Base-by-base conservation (phyloP, 2,797 vertebrate species). In the Cyprinella venusta region DNA sequence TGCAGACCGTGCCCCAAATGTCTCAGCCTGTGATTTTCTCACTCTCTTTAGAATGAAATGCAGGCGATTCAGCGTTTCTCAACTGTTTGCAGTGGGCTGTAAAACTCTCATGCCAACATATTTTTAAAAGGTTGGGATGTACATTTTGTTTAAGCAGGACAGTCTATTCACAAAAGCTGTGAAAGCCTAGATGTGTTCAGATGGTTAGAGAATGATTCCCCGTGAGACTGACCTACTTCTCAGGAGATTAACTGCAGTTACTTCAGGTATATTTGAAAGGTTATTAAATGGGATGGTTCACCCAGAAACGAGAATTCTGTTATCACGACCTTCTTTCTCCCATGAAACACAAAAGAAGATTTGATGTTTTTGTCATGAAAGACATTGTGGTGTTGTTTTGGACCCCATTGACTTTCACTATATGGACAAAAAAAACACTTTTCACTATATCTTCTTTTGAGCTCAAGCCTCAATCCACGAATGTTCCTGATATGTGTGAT, bases 191-290 rank as follows among this genome's bases (percentile, higher is more conserved):
- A 45, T 10, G 40, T 42, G 19, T 48, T 61, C 56, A 21, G 38
- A 71, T 48, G 13, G 21, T 81, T 50, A 50, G 26, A 72, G 52
- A 26, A 21, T 50, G 59, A 81, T 74, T 82, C 24, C 36, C 36
- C 19, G 36, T 59, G 81, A 82, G 80, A 75, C 52, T 80, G 54
- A 75, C 59, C 70, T 50, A 81, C 15, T 75, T 75, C 80, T 82
- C 61, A 42, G 18, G 61, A 67, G 71, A 75, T 67, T 76, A 67
- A 26, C 61, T 7, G 30, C 36, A 70, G 38, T 71, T 69, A 19
- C 42, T 50, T 52, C 18, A 54, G 78, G 50, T 80, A 40, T 52
- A 40, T 50, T 59, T 74, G 16, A 64, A 54, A 65, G 6, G 21
- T 10, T 79, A 24, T 76, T 56, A 59, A 76, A 26, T 18, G n/a